Conservation (phyloP, 2,113 vertebrate species). For the Tragelaphus imberbis region DNA sequence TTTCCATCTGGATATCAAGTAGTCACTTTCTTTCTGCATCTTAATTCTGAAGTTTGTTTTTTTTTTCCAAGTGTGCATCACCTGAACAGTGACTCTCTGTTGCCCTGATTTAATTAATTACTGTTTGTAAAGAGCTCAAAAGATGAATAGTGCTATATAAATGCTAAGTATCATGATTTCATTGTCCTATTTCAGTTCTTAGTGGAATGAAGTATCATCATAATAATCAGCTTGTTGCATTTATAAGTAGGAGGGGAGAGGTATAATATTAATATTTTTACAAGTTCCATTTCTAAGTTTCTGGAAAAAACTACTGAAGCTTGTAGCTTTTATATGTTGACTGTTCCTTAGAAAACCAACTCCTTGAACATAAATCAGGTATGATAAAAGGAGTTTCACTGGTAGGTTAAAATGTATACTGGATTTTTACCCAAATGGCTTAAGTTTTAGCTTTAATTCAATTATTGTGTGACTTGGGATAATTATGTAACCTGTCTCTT, state of each 20-base stretch:
- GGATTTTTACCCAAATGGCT: not conserved
- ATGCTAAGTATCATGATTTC: conserved; percentile 53
- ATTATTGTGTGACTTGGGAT: not conserved
- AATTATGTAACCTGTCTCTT: not conserved
- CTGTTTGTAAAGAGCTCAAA: conserved; percentile 58
- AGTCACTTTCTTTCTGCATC: conserved; percentile 57
- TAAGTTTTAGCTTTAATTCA: not conserved
- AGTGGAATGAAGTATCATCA: conserved; percentile 47
- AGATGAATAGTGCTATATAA: conserved; percentile 55
- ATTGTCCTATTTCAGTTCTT: conserved; percentile 51
- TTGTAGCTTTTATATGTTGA: not conserved
- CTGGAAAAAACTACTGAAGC: not conserved
- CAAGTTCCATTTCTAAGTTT: not conserved
- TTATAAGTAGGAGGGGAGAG: not conserved
- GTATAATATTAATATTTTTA: not conserved
- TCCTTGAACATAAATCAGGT: not conserved
- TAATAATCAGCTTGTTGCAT: conserved; percentile 54
- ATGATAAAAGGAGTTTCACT: not conserved
- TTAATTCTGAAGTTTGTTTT: conserved; percentile 63
- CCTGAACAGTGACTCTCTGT: conserved; percentile 18
- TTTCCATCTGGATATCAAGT: conserved; percentile 57
- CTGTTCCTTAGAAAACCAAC: not conserved
- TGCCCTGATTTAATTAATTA: conserved; percentile 63
- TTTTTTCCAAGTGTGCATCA: not conserved
- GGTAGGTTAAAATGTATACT: not conserved